Conservation (phyloP, 1,140 invertebrate genomes). For the Drosophila grimshawi region DNA sequence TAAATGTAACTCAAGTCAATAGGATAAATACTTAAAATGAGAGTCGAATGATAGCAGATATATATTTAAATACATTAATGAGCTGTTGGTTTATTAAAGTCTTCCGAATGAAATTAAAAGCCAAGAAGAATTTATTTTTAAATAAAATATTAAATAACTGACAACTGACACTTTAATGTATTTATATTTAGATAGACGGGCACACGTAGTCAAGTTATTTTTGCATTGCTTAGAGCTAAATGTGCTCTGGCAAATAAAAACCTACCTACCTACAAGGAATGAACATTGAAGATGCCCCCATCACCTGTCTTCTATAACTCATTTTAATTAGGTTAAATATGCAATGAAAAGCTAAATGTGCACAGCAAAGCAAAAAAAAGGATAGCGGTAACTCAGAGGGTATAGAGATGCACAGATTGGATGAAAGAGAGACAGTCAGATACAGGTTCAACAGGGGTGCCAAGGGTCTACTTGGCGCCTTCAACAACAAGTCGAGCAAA, state of each 20-base stretch:
- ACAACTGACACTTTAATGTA: too few relatives aligned
- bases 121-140: too few relatives aligned
- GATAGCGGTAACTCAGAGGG: not conserved
- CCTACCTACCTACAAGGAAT: conserved; percentile 40
- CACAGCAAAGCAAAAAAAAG: conserved; percentile 24
- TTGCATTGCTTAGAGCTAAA: not conserved
- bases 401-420: conserved; percentile 25
- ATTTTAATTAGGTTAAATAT: conserved; percentile 82
- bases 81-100: too few relatives aligned
- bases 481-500: conserved; percentile 22
- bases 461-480: conserved; percentile 17
- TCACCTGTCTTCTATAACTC: conserved; percentile 66
- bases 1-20: not conserved
- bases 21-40: not conserved
- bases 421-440: not conserved
- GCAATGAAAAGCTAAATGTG: conserved; percentile 68
- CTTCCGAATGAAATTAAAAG: too few relatives aligned
- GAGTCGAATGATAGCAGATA: not conserved
- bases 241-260: not conserved
- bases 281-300: conserved; percentile 53
- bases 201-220: too few relatives aligned
- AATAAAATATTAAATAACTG: too few relatives aligned
- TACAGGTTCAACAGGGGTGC: not conserved
- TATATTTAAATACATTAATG: too few relatives aligned
- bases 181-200: too few relatives aligned